Evolutionary conservation across 2,113 vertebrate species (phyloP).

Genomic region (Rattus norvegicus): GRCr8 NC_086024.1:33695501-33696000

Average conservation of each 20-base stretch:
- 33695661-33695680: constrained; percentile 19
- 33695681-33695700: background rate
- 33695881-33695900: background rate
- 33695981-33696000: background rate
- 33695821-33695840: background rate
- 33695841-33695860: background rate
- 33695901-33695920: background rate
- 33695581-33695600: too few relatives aligned
- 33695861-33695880: background rate
- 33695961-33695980: background rate
- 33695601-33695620: too few relatives aligned
- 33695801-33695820: background rate
- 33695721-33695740: background rate
- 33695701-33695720: background rate
- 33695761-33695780: background rate
- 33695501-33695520: too few relatives aligned
- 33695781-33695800: background rate
- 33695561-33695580: too few relatives aligned
- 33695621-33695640: background rate
- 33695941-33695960: background rate
- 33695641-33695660: background rate
- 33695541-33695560: too few relatives aligned
- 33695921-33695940: background rate
- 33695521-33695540: too few relatives aligned
- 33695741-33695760: background rate